Conservation (phyloP, 2,113 vertebrate genomes). For the Hippocampus barbouri region DNA sequence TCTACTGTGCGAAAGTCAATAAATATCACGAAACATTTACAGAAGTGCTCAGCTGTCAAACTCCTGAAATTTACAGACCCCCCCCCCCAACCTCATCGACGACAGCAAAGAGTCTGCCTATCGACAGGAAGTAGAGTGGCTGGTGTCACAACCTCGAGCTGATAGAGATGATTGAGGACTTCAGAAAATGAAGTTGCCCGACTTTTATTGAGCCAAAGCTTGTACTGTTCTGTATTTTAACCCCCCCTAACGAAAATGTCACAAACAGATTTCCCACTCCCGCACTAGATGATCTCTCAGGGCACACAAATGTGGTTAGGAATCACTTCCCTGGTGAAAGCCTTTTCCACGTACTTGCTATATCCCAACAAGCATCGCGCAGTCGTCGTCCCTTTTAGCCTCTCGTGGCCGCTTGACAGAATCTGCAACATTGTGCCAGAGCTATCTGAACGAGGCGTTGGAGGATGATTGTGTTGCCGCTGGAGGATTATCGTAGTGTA, state of each 20-base stretch:
- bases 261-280: no score
- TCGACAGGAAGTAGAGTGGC: background rate
- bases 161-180: background rate
- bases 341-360: background rate
- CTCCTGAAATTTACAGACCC: background rate
- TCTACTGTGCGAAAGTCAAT: background rate
- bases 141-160: background rate
- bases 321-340: background rate
- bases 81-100: background rate
- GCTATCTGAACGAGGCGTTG: conserved; percentile 27
- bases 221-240: no score
- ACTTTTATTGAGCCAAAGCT: no score
- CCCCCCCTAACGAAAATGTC: no score
- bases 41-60: background rate
- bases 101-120: background rate
- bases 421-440: conserved; percentile 14
- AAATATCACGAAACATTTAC: background rate
- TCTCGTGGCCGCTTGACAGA: conserved; percentile 25
- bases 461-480: conserved; percentile 30
- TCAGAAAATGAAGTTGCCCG: background rate
- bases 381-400: background rate
- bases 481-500: conserved; percentile 35
- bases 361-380: background rate
- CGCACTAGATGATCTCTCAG: no score
- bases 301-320: background rate